Conservation (phyloP, 2,888 invertebrate species). For the Gryllus longicercus region DNA sequence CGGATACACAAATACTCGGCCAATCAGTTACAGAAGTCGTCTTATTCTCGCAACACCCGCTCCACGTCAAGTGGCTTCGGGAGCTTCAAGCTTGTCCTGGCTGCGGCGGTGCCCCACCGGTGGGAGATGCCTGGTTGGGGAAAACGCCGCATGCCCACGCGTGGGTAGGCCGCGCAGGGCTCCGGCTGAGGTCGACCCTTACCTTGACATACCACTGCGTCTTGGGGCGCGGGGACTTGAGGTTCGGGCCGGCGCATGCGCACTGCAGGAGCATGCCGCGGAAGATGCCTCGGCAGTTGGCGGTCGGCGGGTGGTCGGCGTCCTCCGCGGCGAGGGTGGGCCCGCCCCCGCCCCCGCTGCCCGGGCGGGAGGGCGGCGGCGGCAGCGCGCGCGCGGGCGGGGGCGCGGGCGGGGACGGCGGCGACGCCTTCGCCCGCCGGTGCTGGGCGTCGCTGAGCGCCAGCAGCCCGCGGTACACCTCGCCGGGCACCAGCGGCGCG, state of each 20-base stretch:
- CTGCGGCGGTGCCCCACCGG: no score
- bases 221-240: constrained; percentile 44
- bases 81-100: no score
- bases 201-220: constrained; percentile 72
- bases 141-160: no score
- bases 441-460: background rate
- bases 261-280: constrained; percentile 42
- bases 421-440: background rate
- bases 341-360: constrained; percentile 12
- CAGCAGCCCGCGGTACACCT: constrained; percentile 25
- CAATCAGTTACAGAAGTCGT: no score
- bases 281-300: background rate
- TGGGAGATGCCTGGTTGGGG: no score
- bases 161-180: no score
- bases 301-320: background rate
- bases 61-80: no score
- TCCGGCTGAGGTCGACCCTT: constrained; percentile 44
- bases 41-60: no score
- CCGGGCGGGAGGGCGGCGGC: background rate
- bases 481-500: constrained; percentile 21
- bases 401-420: background rate
- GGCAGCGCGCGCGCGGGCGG: background rate
- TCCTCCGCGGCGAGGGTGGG: no score
- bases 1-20: no score
- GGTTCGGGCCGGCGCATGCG: constrained; percentile 39